Evolutionary conservation across 2,888 invertebrate species (phyloP), one percentile per base, ranked within the genome.

Genomic region (Xanthorhoe designata): DNA sequence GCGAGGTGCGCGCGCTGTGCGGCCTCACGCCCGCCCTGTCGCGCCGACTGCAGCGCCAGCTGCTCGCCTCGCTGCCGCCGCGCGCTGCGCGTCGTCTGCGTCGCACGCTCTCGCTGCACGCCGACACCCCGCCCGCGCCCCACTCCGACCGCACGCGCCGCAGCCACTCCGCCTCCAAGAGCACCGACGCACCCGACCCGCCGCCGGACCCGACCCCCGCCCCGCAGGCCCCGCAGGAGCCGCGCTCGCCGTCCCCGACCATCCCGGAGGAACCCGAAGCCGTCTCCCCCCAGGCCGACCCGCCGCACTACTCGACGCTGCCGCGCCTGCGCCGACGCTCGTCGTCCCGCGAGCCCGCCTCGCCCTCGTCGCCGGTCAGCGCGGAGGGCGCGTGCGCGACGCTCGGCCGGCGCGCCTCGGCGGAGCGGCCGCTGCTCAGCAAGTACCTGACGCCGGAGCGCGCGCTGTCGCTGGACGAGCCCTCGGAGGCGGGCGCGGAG

Each of bases 21-120:
- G 95, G 95, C 75, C 94, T 96, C 74, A 96, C 96, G 75, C 96
- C 96, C 38, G 96, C 95, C 73, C 91, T 96, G 76, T 95, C 96
- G 72, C 95, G 95, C 77, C 95, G 96, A 50, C 95, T 96, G 81
- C 96, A 96, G 91, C 95, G 95, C 68, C 96, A 96, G 86, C 90
- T 96, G 76, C 90, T 96, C 65, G 95, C 96, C 74, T 95, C 96
- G 83, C 85, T 96, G 81, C 96, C 96, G 72, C 95, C 96, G 76
- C 95, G 95, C 68, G 96, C 96, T 89, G 95, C 95, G 35, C 94
- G 95, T 77, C 92, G 94, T 77, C 85, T 96, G 74, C 95, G 96
- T 66, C 94, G 96, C 77, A 96, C 96, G 64, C 90, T 96, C 54
- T 95, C 95, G 71, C 94, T 94, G 82, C 83, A 83, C 80, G 78